These are phyloP conservation scores for Apeltes quadracus DNA, from an alignment of 2,113 vertebrate genomes.

Conservation along the genomic window DNA sequence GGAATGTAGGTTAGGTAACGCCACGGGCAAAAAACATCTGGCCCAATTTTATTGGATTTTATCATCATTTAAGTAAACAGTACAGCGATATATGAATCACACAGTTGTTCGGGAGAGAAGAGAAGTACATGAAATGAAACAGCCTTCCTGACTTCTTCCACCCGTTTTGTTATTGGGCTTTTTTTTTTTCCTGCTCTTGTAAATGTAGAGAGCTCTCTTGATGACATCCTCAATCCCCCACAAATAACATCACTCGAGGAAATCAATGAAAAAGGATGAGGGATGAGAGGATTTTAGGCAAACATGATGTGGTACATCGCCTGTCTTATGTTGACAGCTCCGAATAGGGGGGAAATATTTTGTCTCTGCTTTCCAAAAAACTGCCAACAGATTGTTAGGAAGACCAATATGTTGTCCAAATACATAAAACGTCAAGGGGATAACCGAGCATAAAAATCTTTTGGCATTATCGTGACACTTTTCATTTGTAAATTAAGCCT, in stretches of 20 bases:
- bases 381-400: slow-evolving; percentile 56
- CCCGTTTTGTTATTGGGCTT: slow-evolving; percentile 32
- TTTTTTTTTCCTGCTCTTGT: slow-evolving; percentile 36
- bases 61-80: slow-evolving; percentile 28
- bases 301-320: slow-evolving; percentile 53
- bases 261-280: slow-evolving; percentile 60
- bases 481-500: slow-evolving; percentile 53
- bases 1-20: slow-evolving; percentile 39
- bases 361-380: slow-evolving; percentile 48
- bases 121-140: slow-evolving; percentile 30
- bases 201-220: slow-evolving; percentile 33
- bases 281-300: slow-evolving; percentile 55
- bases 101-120: not conserved
- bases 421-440: slow-evolving; percentile 62
- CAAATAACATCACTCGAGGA: slow-evolving; percentile 55
- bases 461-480: slow-evolving; percentile 47
- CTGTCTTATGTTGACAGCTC: slow-evolving; percentile 62
- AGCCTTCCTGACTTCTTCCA: slow-evolving; percentile 8
- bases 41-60: slow-evolving; percentile 30
- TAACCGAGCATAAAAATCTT: slow-evolving; percentile 56
- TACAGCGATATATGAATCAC: slow-evolving; percentile 23
- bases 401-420: slow-evolving; percentile 57
- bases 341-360: slow-evolving; percentile 48
- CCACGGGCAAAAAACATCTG: slow-evolving; percentile 44
- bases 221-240: slow-evolving; percentile 25